Conservation (phyloP, 2,888 invertebrate species). For the Silvanus unidentatus region DNA sequence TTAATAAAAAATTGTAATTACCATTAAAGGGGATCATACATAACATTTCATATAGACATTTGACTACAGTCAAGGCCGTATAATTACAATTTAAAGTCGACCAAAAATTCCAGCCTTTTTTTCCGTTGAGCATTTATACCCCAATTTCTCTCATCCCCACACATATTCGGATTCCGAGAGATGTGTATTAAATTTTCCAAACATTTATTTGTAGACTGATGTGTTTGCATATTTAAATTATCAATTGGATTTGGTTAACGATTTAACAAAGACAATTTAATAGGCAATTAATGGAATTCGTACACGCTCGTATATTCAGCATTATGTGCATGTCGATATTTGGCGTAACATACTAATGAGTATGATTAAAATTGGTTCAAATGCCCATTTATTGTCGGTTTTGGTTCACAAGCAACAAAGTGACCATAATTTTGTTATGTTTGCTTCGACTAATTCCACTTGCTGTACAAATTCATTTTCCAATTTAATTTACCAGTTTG, state of each 20-base stretch:
- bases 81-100: too few species aligned
- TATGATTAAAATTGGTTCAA: slow-evolving; percentile 10
- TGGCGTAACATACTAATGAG: slow-evolving; percentile 9
- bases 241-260: slow-evolving; percentile 4
- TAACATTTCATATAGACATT: too few species aligned
- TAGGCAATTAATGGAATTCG: slow-evolving; percentile 4
- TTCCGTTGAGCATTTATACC: too few species aligned
- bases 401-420: slow-evolving; percentile 4
- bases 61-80: too few species aligned
- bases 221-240: slow-evolving; percentile 1
- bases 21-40: too few species aligned
- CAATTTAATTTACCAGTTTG: too few species aligned
- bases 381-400: slow-evolving; percentile 9
- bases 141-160: too few species aligned
- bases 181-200: too few species aligned
- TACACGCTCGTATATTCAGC: not conserved
- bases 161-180: too few species aligned
- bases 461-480: not conserved
- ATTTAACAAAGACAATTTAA: slow-evolving; percentile 6
- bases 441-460: slow-evolving; percentile 11
- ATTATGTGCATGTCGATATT: slow-evolving; percentile 2
- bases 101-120: too few species aligned
- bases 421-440: slow-evolving; percentile 12
- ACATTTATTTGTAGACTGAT: too few species aligned
- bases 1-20: too few species aligned